Conservation (phyloP, 2,888 invertebrate species). For the Arrhopalites spinosus region DNA sequence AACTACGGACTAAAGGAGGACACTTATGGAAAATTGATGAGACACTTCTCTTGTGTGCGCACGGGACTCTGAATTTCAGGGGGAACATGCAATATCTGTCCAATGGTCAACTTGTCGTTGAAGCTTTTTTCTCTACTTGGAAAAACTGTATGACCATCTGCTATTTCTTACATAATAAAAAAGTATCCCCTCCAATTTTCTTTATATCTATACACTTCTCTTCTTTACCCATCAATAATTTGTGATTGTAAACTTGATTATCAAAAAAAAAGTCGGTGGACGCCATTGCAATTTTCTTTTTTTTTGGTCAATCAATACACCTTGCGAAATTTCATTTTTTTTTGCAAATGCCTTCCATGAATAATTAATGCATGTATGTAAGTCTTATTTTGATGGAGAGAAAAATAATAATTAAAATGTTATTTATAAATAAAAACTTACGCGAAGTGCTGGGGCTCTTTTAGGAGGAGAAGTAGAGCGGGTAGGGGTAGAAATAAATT, state of each 20-base stretch:
- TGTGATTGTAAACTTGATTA: too few relatives aligned
- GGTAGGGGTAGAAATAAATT: neutral
- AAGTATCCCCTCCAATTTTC: neutral
- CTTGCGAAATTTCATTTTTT: too few relatives aligned
- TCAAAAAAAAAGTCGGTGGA: too few relatives aligned
- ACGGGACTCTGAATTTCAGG: neutral
- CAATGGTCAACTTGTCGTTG: neutral
- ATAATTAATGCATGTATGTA: too few relatives aligned
- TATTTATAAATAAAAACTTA: too few relatives aligned
- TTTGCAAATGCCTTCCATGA: too few relatives aligned
- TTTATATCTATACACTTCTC: neutral
- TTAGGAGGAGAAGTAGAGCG: conserved; percentile 21
- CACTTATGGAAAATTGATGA: conserved; percentile 25
- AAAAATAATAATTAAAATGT: too few relatives aligned
- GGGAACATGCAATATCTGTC: neutral
- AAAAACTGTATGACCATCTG: neutral
- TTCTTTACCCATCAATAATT: neutral
- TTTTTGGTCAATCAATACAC: too few relatives aligned
- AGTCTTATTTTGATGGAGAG: too few relatives aligned
- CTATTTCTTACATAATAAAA: neutral
- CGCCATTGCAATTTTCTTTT: too few relatives aligned
- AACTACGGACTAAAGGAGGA: too few relatives aligned
- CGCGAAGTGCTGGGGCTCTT: conserved; percentile 11
- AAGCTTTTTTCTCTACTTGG: neutral
- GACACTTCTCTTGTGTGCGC: neutral